A percentile compares a stretch with the other conserved stretches of the same genome.
Evolutionary conservation across 2,797 vertebrate species (phyloP).

Genomic region (Catharus ustulatus): DNA sequence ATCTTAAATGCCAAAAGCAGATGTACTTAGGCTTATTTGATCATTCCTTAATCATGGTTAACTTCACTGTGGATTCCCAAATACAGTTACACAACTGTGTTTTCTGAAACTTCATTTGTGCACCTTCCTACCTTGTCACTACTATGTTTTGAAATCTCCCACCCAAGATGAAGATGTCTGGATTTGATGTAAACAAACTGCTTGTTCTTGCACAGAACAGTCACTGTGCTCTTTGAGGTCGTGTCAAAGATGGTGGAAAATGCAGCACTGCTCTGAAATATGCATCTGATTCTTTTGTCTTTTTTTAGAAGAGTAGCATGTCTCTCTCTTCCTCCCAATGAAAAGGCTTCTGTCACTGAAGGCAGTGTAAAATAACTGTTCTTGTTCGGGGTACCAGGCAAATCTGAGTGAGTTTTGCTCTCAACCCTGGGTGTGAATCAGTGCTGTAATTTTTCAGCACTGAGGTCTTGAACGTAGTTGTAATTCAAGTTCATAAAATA

Average conservation of each 20-base stretch:
- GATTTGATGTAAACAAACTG: not conserved
- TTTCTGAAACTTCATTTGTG: not conserved
- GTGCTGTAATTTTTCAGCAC: not conserved
- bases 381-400: not conserved
- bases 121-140: not conserved
- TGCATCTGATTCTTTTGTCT: not conserved
- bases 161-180: not conserved
- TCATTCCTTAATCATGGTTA: not conserved
- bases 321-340: not conserved
- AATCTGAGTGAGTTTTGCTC: not conserved
- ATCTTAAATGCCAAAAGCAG: not conserved
- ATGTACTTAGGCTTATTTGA: not conserved
- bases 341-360: not conserved
- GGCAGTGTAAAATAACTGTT: not conserved
- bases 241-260: not conserved
- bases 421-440: not conserved
- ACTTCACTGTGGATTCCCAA: not conserved
- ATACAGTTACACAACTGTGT: not conserved
- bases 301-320: not conserved
- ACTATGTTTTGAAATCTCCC: not conserved
- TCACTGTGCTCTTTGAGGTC: not conserved
- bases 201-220: not conserved
- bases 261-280: not conserved
- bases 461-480: not conserved
- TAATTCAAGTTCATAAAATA: slow-evolving; percentile 35